Base-by-base conservation (phyloP, 2,113 vertebrate genomes). In the Colistium nudipinnis region DNA sequence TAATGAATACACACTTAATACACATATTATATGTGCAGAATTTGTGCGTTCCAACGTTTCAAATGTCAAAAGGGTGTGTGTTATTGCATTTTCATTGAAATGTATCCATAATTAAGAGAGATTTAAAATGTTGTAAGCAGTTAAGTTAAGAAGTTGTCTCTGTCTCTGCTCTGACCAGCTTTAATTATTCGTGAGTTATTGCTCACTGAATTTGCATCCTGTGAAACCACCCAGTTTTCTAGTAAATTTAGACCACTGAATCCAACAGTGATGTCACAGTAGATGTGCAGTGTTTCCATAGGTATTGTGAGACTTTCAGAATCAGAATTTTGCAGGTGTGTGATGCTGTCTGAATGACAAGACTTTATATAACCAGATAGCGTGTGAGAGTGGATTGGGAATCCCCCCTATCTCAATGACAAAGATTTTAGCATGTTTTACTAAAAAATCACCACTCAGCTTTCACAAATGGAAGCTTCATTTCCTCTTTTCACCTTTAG, bases 171-270 rank as follows among this genome's bases (percentile, higher is more conserved):
- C 38, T 41, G 16, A 39, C 16, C 38, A 16, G 14, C n/a, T n/a
- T n/a, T n/a, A n/a, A n/a, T n/a, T n/a, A 39, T 14, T 19, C 7
- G 11, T 19, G 17, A 19, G 17, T 24, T 44, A 7, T 19, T 47
- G 20, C 19, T 41, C 4, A 31, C 54, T 43, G 44, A 75, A 83
- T 30, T 65, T 76, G 36, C 2, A 0, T 49, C 44, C 17, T 11
- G 17, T 45, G 47, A 84, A 82, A 87, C 62, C 47, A 36, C 38
- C 33, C 14, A 4, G 30, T 84, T 81, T 84, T 81, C 74, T 47
- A 25, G 27, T 35, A 41, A 81, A 70, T 56, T 39, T 4, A 49
- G 41, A 35, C 16, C 17, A 28, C 20, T 24, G 28, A 74, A 52
- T 49, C 53, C 47, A 70, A 30, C 20, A 16, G 24, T 39, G 17